phyloP scores from a whole-genome alignment of 2,113 vertebrate genomes.

The Podarcis cretensis region DNA sequence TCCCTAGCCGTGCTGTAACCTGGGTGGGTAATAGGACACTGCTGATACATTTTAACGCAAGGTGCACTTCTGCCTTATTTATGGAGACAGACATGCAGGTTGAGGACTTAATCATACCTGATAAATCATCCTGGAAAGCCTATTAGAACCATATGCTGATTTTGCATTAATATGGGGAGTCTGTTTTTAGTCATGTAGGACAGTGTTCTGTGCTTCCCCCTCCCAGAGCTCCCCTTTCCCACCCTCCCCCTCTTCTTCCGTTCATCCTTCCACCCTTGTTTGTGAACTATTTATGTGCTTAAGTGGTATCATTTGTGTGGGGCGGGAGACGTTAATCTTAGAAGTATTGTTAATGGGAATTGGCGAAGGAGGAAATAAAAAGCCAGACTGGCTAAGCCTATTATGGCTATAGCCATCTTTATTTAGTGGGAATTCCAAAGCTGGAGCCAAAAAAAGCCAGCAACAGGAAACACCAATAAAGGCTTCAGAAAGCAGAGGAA shows the following conservation, averaged over 20 bases:
- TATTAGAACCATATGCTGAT: conserved; percentile 86
- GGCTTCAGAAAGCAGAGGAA: conserved; percentile 43
- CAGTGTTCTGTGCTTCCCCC: conserved; percentile 53
- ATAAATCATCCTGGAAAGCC: conserved; percentile 83
- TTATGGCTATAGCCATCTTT: not conserved
- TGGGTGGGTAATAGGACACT: conserved; percentile 78
- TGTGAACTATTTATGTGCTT: conserved; percentile 76
- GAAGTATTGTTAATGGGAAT: conserved; percentile 64
- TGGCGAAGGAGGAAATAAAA: conserved; percentile 42
- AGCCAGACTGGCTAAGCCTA: not conserved
- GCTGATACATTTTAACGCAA: conserved; percentile 79
- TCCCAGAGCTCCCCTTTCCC: conserved; percentile 19
- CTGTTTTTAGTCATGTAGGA: conserved; percentile 78
- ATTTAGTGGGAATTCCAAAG: conserved; percentile 52
- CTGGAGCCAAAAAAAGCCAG: conserved; percentile 54
- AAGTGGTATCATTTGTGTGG: conserved; percentile 71
- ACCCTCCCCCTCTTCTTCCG: not conserved
- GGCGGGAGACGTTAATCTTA: conserved; percentile 63
- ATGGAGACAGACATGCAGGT: conserved; percentile 82
- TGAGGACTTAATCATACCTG: conserved; percentile 83
- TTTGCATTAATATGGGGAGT: conserved; percentile 74
- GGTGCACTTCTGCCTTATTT: conserved; percentile 85
- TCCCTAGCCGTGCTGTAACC: conserved; percentile 64
- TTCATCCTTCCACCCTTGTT: conserved; percentile 4
- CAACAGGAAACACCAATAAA: conserved; percentile 61